Percentiles rank a stretch among this genome's conserved stretches.
Evolutionary conservation across 2,888 invertebrate genomes (phyloP).

Genomic region (Catocala nupta): DNA sequence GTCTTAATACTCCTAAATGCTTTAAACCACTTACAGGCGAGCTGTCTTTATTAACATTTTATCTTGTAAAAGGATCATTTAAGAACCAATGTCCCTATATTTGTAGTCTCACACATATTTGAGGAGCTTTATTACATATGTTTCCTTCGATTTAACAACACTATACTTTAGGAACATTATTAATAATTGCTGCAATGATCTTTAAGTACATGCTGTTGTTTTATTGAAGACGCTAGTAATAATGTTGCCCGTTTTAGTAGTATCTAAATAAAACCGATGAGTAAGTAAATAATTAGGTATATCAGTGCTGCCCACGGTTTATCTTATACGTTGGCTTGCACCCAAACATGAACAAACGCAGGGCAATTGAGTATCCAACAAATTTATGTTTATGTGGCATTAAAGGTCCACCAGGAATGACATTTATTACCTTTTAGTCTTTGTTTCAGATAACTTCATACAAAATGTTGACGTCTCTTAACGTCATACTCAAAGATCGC

Average conservation of each 20-base stretch:
- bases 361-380: slow-evolving; percentile 27
- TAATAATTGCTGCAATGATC: slow-evolving; percentile 2
- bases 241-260: slow-evolving; percentile 8
- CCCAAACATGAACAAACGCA: slow-evolving; percentile 35
- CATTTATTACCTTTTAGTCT: slow-evolving; percentile 43
- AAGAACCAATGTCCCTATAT: slow-evolving; percentile 29
- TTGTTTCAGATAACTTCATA: slow-evolving; percentile 56
- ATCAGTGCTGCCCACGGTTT: slow-evolving; percentile 20
- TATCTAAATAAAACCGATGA: slow-evolving; percentile 25
- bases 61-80: slow-evolving; percentile 50
- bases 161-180: not conserved
- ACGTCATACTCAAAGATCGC: slow-evolving; percentile 57
- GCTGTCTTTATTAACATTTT: slow-evolving; percentile 62
- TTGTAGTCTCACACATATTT: slow-evolving; percentile 32
- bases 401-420: slow-evolving; percentile 4
- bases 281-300: slow-evolving; percentile 28
- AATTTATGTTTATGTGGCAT: slow-evolving; percentile 10
- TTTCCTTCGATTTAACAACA: slow-evolving; percentile 25
- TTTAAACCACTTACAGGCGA: slow-evolving; percentile 51
- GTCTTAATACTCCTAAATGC: slow-evolving; percentile 35
- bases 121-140: slow-evolving; percentile 40
- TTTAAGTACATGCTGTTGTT: not conserved
- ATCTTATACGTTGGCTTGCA: slow-evolving; percentile 24
- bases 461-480: slow-evolving; percentile 51
- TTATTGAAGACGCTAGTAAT: not conserved